Percentiles rank a stretch among this genome's conserved stretches.
phyloP scores from a whole-genome alignment of 2,888 invertebrate species.

The Mythimna impura region DNA sequence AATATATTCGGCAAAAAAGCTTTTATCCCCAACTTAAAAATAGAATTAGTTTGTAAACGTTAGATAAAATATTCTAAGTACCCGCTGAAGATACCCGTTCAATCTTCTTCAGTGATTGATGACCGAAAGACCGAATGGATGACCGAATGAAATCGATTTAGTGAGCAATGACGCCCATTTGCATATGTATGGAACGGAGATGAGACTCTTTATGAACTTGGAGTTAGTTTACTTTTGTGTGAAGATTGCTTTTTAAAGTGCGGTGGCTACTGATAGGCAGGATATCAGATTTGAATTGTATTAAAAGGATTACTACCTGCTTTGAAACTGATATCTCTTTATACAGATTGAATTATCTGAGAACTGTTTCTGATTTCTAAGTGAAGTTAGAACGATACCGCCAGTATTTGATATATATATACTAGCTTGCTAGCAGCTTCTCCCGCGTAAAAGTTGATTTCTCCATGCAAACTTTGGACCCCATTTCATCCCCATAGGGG shows the following conservation, averaged over 20 bases:
- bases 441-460: too few species aligned
- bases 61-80: slow-evolving; percentile 62
- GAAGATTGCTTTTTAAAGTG: slow-evolving; percentile 52
- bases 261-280: slow-evolving; percentile 13
- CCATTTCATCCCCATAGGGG: too few species aligned
- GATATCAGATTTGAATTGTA: slow-evolving; percentile 1
- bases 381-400: not conserved
- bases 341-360: not conserved
- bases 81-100: slow-evolving; percentile 75
- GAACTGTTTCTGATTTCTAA: not conserved
- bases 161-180: slow-evolving; percentile 83
- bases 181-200: slow-evolving; percentile 84
- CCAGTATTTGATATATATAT: not conserved
- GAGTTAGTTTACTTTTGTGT: slow-evolving; percentile 56
- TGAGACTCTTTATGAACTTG: slow-evolving; percentile 67
- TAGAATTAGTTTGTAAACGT: slow-evolving; percentile 48
- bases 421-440: too few species aligned
- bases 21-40: not conserved
- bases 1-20: not conserved
- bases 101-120: slow-evolving; percentile 86
- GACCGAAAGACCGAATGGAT: slow-evolving; percentile 81
- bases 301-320: not conserved
- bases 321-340: not conserved
- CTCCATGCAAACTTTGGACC: too few species aligned
- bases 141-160: slow-evolving; percentile 88